Conservation (phyloP, 2,113 vertebrate species). For the Murina feae region DNA sequence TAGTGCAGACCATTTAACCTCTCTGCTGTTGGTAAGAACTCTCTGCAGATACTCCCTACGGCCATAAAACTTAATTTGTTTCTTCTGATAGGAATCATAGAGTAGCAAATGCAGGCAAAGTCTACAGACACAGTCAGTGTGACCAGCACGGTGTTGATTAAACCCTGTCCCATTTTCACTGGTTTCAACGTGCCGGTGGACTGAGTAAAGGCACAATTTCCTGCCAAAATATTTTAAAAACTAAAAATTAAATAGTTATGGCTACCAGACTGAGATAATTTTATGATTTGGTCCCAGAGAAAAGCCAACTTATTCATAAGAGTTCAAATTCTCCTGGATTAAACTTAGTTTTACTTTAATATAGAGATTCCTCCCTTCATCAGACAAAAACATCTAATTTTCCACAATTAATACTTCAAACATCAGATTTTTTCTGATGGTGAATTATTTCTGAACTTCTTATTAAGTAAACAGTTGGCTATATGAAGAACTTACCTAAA, state of each 20-base stretch:
- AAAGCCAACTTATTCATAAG: background rate
- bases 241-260: background rate
- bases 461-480: constrained; percentile 20
- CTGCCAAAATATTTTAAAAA: background rate
- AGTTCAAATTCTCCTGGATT: constrained; percentile 12
- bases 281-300: background rate
- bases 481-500: constrained; percentile 18
- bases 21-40: background rate
- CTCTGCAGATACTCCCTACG: background rate
- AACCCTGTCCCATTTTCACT: background rate
- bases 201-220: background rate
- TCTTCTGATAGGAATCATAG: constrained; percentile 43
- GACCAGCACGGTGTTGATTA: background rate
- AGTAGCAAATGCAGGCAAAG: constrained; percentile 42
- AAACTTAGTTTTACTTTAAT: constrained; percentile 25
- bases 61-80: constrained; percentile 48
- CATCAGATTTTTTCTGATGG: background rate
- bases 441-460: constrained; percentile 16
- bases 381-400: background rate
- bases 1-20: constrained; percentile 18
- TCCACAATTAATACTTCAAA: background rate
- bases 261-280: background rate
- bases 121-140: background rate
- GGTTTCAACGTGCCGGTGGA: background rate
- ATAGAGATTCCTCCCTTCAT: background rate